Percentiles rank a stretch among this genome's conserved stretches.
These are phyloP conservation scores for Tholera decimalis DNA, from an alignment of 2,888 invertebrate species.

Conservation along the genomic window DNA sequence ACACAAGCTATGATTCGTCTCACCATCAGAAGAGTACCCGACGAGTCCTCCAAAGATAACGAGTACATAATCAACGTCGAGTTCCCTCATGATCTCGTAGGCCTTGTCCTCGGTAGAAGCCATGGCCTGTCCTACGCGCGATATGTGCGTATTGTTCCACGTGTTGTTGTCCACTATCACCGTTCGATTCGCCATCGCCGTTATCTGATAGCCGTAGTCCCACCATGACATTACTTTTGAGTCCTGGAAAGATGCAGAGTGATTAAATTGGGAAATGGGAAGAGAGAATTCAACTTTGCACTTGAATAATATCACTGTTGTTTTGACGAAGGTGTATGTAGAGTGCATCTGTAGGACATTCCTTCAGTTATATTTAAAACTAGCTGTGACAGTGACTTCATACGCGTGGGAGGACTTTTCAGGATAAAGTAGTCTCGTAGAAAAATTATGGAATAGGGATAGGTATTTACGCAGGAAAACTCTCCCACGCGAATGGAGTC, in stretches of 20 bases:
- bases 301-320: no score
- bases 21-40: constrained; percentile 99
- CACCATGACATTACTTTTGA: constrained; percentile 99
- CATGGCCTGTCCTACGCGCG: constrained; percentile 99
- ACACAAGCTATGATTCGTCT: constrained; percentile 48
- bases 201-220: constrained; percentile 99
- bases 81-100: constrained; percentile 99
- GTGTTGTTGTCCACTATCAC: constrained; percentile 99
- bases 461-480: no score
- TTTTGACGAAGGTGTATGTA: no score
- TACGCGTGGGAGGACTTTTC: no score
- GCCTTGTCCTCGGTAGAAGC: constrained; percentile 99
- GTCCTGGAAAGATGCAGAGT: constrained; percentile 91
- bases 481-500: no score
- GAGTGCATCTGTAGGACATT: no score
- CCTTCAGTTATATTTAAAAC: no score
- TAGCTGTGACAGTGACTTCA: no score
- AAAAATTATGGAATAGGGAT: no score
- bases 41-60: constrained; percentile 99
- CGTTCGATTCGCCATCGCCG: constrained; percentile 99
- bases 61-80: constrained; percentile 99
- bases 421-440: no score
- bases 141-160: constrained; percentile 99
- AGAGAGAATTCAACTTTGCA: no score
- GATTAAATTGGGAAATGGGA: not conserved